Evolutionary conservation across 2,113 vertebrate species (phyloP), one percentile per base, ranked within the genome.

Genomic region (Chloroceryle aenea): DNA sequence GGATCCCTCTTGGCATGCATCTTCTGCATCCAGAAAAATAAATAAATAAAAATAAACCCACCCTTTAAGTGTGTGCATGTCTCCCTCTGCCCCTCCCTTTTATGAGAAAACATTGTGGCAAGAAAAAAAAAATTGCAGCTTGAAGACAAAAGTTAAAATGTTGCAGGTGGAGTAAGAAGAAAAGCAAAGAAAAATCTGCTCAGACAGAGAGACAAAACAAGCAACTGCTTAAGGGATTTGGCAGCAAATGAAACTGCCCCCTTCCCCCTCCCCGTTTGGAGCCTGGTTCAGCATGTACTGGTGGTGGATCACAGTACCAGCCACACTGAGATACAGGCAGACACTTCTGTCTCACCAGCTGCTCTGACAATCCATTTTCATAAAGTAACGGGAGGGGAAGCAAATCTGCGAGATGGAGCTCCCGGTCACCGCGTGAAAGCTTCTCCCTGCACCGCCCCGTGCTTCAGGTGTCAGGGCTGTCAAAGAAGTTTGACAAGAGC

Each of bases 301-400:
- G 93, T 93, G 80, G 95, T 95, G 88, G 95, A 94, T 86, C 95
- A 81, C 92, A 93, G 96, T 96, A 86, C 91, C 96, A 96, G 96
- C 96, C 93, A 93, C 90, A 92, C 93, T 95, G 96, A 95, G 92
- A 94, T 92, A 96, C 92, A 96, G 95, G 96, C 96, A 95, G 96
- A 96, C 96, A 96, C 95, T 97, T 96, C 96, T 96, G 92, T 96
- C 95, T 95, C 95, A 97, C 96, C 95, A 97, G 96, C 96, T 97
- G 96, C 95, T 96, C 96, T 94, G 93, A 96, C 96, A 96, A 96
- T 95, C 96, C 96, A 96, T 97, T 96, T 96, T 96, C 96, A 95
- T 96, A 93, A 93, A 95, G 92, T 84, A 96, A 90, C 48, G 87
- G 92, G 88, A 94, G 90, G 93, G 93, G 92, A 95, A 86, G 95